phyloP scores from a whole-genome alignment of 2,113 vertebrate genomes.

The Puma concolor region DNA sequence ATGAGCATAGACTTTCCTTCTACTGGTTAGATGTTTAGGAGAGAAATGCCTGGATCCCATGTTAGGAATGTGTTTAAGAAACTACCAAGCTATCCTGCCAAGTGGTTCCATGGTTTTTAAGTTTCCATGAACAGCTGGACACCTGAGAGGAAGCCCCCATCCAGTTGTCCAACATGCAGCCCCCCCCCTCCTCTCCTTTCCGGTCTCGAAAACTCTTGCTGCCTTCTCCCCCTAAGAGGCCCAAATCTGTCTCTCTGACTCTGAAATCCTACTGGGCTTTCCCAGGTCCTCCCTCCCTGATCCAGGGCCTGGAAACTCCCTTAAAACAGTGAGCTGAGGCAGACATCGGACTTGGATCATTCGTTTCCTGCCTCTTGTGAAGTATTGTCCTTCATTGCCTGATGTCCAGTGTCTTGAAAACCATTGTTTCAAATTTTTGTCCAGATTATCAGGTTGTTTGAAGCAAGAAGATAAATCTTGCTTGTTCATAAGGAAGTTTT shows the following conservation, averaged over 20 bases:
- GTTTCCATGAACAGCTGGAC: neutral
- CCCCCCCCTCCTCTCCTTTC: too few relatives aligned
- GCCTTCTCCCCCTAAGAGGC: neutral
- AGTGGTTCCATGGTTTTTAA: neutral
- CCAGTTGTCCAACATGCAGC: accelerated
- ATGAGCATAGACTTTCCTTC: neutral
- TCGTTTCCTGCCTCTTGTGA: neutral
- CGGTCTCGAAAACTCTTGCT: neutral
- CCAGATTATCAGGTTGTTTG: neutral
- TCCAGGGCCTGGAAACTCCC: neutral
- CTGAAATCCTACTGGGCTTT: neutral
- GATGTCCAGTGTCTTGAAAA: neutral
- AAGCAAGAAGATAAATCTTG: neutral
- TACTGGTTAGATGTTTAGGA: neutral
- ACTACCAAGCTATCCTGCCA: neutral
- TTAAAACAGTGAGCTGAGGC: neutral
- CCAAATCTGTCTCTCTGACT: neutral
- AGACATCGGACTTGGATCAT: neutral
- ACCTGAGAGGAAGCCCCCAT: accelerated
- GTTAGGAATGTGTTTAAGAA: neutral
- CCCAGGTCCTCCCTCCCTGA: neutral
- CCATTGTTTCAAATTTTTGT: neutral
- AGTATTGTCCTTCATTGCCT: too few relatives aligned
- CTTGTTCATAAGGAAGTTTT: neutral
- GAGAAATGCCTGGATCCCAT: too few relatives aligned